Percentiles rank a stretch among this genome's conserved stretches.
Conservation (phyloP, 1,140 invertebrate genomes). For the Panagrolaimus sp. region DNA sequence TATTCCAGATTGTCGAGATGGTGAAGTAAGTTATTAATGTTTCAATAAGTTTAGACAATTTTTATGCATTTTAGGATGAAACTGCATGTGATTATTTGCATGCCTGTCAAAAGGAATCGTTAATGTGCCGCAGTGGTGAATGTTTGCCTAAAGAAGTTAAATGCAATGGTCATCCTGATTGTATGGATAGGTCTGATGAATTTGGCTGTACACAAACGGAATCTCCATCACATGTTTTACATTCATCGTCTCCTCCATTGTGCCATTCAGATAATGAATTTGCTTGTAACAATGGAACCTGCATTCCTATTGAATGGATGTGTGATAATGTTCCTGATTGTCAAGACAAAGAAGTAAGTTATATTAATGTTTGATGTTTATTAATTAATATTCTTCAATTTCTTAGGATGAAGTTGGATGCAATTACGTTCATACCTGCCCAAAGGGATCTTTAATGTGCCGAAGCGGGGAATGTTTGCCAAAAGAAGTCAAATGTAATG, state of each 20-base stretch:
- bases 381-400: background rate
- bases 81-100: conserved; percentile 18
- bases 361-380: background rate
- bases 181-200: conserved; percentile 20
- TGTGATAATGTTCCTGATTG: conserved; percentile 26
- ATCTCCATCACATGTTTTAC: too few relatives aligned
- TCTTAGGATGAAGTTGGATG: conserved; percentile 19
- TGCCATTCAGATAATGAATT: too few relatives aligned
- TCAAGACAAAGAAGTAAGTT: conserved; percentile 12
- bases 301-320: background rate
- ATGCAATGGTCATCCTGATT: conserved; percentile 21
- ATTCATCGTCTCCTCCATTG: too few relatives aligned
- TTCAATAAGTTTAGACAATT: background rate
- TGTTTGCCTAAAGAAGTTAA: conserved; percentile 9
- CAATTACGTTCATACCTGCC: conserved; percentile 18
- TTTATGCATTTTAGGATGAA: conserved; percentile 16
- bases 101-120: background rate
- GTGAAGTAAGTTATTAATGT: conserved; percentile 13
- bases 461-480: conserved; percentile 20
- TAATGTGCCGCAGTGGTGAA: conserved; percentile 23
- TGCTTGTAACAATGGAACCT: background rate
- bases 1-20: conserved; percentile 18
- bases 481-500: conserved; percentile 17
- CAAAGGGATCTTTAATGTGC: conserved; percentile 15
- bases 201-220: too few relatives aligned